Percentiles rank a stretch among this genome's conserved stretches.
Conservation (phyloP, 2,797 vertebrate species). For the Vultur gryphus region DNA sequence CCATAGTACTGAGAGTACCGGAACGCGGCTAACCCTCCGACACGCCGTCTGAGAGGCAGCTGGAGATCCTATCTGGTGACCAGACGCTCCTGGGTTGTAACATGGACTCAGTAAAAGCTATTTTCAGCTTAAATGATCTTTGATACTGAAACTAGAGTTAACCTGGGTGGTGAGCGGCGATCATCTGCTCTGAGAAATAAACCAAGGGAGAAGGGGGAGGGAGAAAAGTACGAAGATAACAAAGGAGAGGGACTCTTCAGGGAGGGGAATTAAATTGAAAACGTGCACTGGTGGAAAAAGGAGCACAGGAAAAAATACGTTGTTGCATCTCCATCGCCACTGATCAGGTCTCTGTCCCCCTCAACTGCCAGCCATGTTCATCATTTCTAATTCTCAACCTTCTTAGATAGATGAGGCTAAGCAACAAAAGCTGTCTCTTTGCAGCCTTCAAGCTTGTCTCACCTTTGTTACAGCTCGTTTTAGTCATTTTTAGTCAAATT, state of each 20-base stretch:
- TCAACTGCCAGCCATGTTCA: neutral
- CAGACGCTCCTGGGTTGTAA: neutral
- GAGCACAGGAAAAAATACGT: neutral
- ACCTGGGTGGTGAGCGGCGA: neutral
- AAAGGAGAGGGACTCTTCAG: neutral
- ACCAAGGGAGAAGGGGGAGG: neutral
- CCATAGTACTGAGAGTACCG: neutral
- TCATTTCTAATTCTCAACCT: conserved; percentile 39
- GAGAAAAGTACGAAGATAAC: neutral
- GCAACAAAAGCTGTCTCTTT: conserved; percentile 12
- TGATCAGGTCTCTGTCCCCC: neutral
- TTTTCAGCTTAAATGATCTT: conserved; percentile 34
- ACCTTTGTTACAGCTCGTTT: neutral
- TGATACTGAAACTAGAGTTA: conserved; percentile 35
- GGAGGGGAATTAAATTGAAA: neutral
- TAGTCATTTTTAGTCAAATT: neutral
- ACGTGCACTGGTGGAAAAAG: neutral
- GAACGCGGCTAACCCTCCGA: neutral
- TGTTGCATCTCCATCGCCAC: neutral
- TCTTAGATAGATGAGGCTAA: conserved; percentile 29
- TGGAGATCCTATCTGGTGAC: conserved; percentile 12
- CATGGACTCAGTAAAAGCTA: neutral
- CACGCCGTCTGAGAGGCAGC: neutral
- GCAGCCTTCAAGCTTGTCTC: neutral
- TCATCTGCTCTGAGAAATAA: neutral